These are phyloP conservation scores for Pimephales promelas DNA, from an alignment of 2,113 vertebrate genomes.

Conservation along the genomic window DNA sequence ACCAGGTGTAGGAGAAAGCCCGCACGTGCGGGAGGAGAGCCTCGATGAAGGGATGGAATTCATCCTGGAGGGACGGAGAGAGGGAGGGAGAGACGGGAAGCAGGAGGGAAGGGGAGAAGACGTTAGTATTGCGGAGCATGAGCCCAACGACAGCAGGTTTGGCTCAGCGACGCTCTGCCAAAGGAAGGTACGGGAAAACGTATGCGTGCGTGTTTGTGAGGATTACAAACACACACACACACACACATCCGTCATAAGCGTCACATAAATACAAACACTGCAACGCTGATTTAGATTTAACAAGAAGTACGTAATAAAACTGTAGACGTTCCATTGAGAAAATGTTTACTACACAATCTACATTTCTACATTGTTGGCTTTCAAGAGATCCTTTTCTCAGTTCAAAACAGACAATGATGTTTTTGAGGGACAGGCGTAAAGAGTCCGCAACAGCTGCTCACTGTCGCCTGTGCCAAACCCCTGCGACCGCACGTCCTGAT, in stretches of 20 bases:
- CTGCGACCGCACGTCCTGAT: slow-evolving; percentile 13
- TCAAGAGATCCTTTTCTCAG: neutral
- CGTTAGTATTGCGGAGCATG: slow-evolving; percentile 77
- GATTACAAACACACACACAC: slow-evolving; percentile 13
- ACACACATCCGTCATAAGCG: neutral
- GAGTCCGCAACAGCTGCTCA: slow-evolving; percentile 34
- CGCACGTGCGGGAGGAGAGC: slow-evolving; percentile 94
- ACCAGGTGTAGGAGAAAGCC: slow-evolving; percentile 98
- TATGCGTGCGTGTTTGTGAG: neutral
- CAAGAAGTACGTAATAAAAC: neutral
- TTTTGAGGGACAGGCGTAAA: slow-evolving; percentile 21
- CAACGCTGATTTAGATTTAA: neutral
- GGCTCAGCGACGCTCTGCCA: neutral
- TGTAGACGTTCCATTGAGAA: neutral
- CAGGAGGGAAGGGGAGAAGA: slow-evolving; percentile 69
- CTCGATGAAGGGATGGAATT: slow-evolving; percentile 99
- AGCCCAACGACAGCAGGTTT: slow-evolving; percentile 55
- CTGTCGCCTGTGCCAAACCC: slow-evolving; percentile 32
- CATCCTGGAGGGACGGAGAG: slow-evolving; percentile 83
- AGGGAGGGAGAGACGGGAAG: slow-evolving; percentile 58
- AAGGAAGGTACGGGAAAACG: slow-evolving; percentile 45
- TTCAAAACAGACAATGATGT: slow-evolving; percentile 37
- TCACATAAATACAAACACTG: neutral
- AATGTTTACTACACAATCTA: no score
- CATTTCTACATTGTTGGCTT: neutral